Conservation (phyloP, 2,888 invertebrate genomes). For the Drosophila trichaetosa region DNA sequence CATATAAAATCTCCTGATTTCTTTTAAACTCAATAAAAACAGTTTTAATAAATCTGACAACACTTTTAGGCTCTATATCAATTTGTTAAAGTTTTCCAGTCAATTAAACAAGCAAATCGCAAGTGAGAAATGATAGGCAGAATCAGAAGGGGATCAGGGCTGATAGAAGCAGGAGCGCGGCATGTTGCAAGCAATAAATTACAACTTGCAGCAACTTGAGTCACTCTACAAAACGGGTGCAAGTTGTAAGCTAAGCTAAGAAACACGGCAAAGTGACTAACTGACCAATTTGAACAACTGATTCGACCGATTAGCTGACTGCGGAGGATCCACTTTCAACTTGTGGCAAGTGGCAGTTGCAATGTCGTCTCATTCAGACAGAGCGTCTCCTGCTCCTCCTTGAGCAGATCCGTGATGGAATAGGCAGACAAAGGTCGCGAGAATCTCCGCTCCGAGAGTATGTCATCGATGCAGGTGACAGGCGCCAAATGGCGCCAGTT, state of each 20-base stretch:
- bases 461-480: conserved; percentile 84
- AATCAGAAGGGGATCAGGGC: background rate
- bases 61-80: conserved; percentile 22
- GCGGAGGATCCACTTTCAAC: conserved; percentile 30
- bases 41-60: background rate
- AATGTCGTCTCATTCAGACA: conserved; percentile 73
- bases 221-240: conserved; percentile 14
- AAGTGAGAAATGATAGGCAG: conserved; percentile 9
- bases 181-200: conserved; percentile 9
- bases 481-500: conserved; percentile 68
- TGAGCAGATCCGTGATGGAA: conserved; percentile 84
- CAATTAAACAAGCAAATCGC: conserved; percentile 70
- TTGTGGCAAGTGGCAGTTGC: conserved; percentile 41
- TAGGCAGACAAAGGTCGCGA: conserved; percentile 84
- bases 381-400: conserved; percentile 78
- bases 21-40: background rate
- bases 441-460: conserved; percentile 83
- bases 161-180: conserved; percentile 8
- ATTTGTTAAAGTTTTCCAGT: conserved; percentile 57
- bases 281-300: conserved; percentile 19
- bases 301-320: conserved; percentile 16
- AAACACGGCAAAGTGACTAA: conserved; percentile 38
- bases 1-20: background rate
- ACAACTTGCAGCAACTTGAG: background rate
- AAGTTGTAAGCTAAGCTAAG: conserved; percentile 1